These are phyloP conservation scores for Megalonaias nervosa DNA, from an alignment of 1,140 invertebrate genomes.

Conservation along the genomic window DNA sequence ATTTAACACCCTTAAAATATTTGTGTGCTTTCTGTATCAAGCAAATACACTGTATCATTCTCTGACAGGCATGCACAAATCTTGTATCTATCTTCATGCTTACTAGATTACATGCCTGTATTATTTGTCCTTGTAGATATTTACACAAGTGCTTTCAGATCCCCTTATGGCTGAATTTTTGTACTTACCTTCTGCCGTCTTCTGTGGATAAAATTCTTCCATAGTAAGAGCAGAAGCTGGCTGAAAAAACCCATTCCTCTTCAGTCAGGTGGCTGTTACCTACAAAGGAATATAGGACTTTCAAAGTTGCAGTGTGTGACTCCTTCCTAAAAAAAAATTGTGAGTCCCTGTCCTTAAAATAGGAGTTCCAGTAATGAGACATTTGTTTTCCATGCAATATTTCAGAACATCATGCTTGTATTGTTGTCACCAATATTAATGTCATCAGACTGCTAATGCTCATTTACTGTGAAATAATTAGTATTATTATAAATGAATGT, in stretches of 20 bases:
- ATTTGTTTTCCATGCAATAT: too few relatives aligned
- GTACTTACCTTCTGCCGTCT: slow-evolving; percentile 78
- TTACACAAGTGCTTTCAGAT: neutral
- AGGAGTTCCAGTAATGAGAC: too few relatives aligned
- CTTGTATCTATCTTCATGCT: neutral
- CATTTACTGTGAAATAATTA: too few relatives aligned
- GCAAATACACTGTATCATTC: neutral
- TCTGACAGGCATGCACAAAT: neutral
- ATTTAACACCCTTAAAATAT: neutral
- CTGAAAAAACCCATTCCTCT: slow-evolving; percentile 57
- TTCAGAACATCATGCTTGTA: too few relatives aligned
- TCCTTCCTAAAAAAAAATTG: too few relatives aligned
- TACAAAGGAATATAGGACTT: too few relatives aligned
- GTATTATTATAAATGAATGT: too few relatives aligned
- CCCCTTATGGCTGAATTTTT: neutral
- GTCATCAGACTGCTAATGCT: too few relatives aligned
- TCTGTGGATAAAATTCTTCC: slow-evolving; percentile 89
- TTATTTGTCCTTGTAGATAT: neutral
- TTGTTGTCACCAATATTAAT: too few relatives aligned
- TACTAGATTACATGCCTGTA: neutral
- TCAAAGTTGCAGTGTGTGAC: too few relatives aligned
- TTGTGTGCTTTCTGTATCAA: neutral
- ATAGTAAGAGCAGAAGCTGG: slow-evolving; percentile 78
- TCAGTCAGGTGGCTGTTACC: too few relatives aligned
- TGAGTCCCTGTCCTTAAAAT: too few relatives aligned